Evolutionary conservation across 30 jellyfish, hydroid and myxozoan genomes (phyloP).

Genomic region (Morbakka virulenta): DNA sequence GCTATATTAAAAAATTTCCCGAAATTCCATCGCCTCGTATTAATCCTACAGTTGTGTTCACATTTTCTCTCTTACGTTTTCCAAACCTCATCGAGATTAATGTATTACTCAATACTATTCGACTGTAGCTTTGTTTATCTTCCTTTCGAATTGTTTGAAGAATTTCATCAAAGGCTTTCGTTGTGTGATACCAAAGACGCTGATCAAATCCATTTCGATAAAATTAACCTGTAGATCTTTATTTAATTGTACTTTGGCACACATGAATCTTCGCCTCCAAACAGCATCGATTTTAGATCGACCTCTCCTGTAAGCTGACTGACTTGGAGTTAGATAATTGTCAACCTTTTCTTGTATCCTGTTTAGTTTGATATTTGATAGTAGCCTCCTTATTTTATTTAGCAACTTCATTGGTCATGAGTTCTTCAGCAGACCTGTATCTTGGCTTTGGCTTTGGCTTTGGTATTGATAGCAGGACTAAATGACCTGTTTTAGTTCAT

Average conservation of each 20-base stretch:
- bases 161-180: constrained; percentile 22
- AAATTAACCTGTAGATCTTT: no score
- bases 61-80: constrained; percentile 27
- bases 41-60: constrained; percentile 35
- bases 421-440: constrained; percentile 12
- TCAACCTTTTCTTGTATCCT: constrained; percentile 25
- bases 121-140: constrained; percentile 14
- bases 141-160: constrained; percentile 10
- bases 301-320: constrained; percentile 18
- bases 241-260: constrained; percentile 21
- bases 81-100: constrained; percentile 1
- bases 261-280: constrained; percentile 15
- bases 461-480: no score
- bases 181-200: no score
- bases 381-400: constrained; percentile 19
- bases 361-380: constrained; percentile 9
- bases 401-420: constrained; percentile 23
- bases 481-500: constrained; percentile 34
- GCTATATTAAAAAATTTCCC: no score
- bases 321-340: constrained; percentile 34
- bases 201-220: no score
- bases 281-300: constrained; percentile 29
- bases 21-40: no score
- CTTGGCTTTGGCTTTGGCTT: constrained; percentile 17
- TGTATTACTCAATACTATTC: constrained; percentile 36